phyloP scores from a whole-genome alignment of 2,888 invertebrate species.

The Ametastegia equiseti region DNA sequence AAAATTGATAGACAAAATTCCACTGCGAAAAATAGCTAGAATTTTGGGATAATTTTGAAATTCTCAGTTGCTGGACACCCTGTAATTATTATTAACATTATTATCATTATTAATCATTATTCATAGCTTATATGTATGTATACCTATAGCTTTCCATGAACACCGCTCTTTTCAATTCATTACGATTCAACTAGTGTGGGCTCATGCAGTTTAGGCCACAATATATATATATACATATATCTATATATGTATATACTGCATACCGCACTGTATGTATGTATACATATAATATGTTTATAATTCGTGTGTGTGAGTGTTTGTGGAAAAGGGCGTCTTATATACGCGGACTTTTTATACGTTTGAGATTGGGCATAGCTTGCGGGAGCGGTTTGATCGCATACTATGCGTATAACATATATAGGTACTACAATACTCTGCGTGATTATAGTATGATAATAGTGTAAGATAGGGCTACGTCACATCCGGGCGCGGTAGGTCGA shows the following conservation, averaged over 20 bases:
- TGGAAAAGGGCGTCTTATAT: neutral
- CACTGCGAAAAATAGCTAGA: too few species aligned
- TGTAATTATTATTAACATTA: too few species aligned
- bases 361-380: neutral
- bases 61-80: too few species aligned
- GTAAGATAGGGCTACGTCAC: slow-evolving; percentile 58
- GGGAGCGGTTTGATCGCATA: neutral
- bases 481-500: slow-evolving; percentile 68
- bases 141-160: neutral
- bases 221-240: too few species aligned
- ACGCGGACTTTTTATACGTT: neutral
- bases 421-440: slow-evolving; percentile 14
- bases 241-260: too few species aligned
- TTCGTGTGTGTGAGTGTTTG: too few species aligned
- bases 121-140: too few species aligned
- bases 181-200: slow-evolving; percentile 44
- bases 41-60: too few species aligned
- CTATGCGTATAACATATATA: neutral
- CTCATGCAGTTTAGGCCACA: neutral
- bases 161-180: slow-evolving; percentile 39
- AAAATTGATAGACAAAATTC: too few species aligned
- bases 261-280: neutral
- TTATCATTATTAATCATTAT: too few species aligned
- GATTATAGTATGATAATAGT: slow-evolving; percentile 46
- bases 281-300: too few species aligned